Evolutionary conservation across 2,797 vertebrate genomes (phyloP).

Genomic region (Enteromius thamalakanensis): DNA sequence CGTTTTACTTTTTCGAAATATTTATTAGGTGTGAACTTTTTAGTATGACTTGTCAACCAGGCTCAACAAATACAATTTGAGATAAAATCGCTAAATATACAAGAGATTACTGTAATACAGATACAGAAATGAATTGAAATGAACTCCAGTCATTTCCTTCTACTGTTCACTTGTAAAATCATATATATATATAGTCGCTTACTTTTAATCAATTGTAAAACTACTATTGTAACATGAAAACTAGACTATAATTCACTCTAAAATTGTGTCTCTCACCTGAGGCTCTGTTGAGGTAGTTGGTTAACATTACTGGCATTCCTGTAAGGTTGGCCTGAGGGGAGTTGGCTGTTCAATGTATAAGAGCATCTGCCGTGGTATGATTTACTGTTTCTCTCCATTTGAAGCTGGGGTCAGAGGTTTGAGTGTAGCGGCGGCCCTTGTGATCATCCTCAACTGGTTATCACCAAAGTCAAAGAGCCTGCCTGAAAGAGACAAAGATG

Average conservation of each 20-base stretch:
- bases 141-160: background rate
- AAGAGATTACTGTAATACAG: background rate
- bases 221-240: background rate
- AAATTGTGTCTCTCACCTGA: background rate
- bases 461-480: constrained; percentile 82
- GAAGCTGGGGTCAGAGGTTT: constrained; percentile 93
- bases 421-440: constrained; percentile 85
- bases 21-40: background rate
- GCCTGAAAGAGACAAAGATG: constrained; percentile 51
- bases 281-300: constrained; percentile 75
- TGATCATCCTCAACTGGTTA: constrained; percentile 86
- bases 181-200: background rate
- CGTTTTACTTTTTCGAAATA: background rate
- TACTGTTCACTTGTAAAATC: background rate
- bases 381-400: constrained; percentile 84
- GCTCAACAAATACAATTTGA: background rate
- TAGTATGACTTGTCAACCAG: background rate
- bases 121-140: background rate
- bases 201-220: background rate
- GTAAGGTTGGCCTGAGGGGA: constrained; percentile 73
- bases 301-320: constrained; percentile 83
- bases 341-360: constrained; percentile 74
- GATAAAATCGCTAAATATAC: background rate
- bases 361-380: constrained; percentile 76
- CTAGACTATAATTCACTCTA: background rate